Percentiles rank a stretch among this genome's conserved stretches.
phyloP scores from a whole-genome alignment of 2,113 vertebrate species.

The Misgurnus anguillicaudatus region DNA sequence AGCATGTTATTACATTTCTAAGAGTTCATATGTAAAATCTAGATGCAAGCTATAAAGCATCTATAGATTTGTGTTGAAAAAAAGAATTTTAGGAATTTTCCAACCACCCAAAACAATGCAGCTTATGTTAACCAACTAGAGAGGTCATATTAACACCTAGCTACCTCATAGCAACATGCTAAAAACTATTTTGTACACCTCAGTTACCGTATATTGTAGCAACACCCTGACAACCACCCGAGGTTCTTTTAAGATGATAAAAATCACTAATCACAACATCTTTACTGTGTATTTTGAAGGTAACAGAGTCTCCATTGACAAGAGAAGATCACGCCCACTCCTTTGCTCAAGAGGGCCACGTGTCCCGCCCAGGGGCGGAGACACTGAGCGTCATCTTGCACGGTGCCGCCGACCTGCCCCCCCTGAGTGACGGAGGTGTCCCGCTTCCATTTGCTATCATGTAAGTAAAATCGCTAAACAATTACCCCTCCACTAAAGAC shows the following conservation, averaged over 20 bases:
- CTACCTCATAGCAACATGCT: too few species aligned
- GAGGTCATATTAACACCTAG: too few species aligned
- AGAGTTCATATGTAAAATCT: too few species aligned
- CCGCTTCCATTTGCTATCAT: conserved; percentile 56
- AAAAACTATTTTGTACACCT: too few species aligned
- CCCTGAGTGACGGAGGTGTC: conserved; percentile 42
- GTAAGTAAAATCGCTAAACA: conserved; percentile 60
- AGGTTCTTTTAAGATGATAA: not conserved
- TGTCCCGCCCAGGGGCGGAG: conserved; percentile 63
- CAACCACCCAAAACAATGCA: too few species aligned
- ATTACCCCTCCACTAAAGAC: not conserved
- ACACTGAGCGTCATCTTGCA: conserved; percentile 62
- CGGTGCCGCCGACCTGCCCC: conserved; percentile 62
- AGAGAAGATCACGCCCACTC: not conserved
- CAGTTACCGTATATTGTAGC: too few species aligned
- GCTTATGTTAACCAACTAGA: too few species aligned
- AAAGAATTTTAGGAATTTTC: too few species aligned
- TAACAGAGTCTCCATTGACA: conserved; percentile 36
- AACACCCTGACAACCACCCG: too few species aligned
- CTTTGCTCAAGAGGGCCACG: conserved; percentile 20
- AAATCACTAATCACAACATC: not conserved
- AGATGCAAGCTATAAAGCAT: too few species aligned
- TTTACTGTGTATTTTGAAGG: conserved; percentile 53
- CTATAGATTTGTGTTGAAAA: too few species aligned
- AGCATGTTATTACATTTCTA: too few species aligned